Evolutionary conservation across 2,113 vertebrate species (phyloP).

Genomic region (Malaclemys terrapin): DNA sequence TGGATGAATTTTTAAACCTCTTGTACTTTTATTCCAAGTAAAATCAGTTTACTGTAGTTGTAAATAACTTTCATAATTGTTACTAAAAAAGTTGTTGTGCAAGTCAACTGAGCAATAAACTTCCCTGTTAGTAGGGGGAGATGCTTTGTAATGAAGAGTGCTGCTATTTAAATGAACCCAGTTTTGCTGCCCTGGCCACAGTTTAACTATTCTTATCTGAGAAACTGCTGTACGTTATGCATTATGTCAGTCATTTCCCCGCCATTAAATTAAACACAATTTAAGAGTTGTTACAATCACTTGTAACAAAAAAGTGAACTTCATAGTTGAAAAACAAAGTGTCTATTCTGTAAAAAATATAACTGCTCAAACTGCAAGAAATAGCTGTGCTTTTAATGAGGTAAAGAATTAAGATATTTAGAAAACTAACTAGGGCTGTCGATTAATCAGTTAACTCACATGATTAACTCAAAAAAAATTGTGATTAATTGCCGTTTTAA

Average conservation of each 20-base stretch:
- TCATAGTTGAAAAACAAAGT: background rate
- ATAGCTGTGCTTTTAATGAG: background rate
- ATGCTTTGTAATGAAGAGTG: background rate
- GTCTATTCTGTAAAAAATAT: background rate
- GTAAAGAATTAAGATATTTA: background rate
- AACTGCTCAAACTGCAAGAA: background rate
- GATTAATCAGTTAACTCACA: too few relatives aligned
- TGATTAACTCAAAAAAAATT: too few relatives aligned
- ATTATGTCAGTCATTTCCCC: background rate
- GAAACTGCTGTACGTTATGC: background rate
- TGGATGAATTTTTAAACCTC: background rate
- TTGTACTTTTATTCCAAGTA: conserved; percentile 39
- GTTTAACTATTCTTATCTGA: background rate
- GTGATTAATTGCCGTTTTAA: too few relatives aligned
- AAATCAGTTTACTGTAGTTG: background rate
- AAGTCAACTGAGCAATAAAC: conserved; percentile 68
- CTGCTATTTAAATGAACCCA: rapidly evolving
- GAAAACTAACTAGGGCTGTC: background rate
- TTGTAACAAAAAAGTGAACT: background rate
- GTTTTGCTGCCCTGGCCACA: background rate
- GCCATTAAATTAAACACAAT: rapidly evolving
- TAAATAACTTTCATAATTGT: conserved; percentile 45
- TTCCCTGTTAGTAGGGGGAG: conserved; percentile 38
- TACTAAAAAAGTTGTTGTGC: conserved; percentile 34
- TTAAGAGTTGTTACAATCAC: background rate